Evolutionary conservation across 2,888 invertebrate species (phyloP).

Genomic region (Apodemia hepburni): DNA sequence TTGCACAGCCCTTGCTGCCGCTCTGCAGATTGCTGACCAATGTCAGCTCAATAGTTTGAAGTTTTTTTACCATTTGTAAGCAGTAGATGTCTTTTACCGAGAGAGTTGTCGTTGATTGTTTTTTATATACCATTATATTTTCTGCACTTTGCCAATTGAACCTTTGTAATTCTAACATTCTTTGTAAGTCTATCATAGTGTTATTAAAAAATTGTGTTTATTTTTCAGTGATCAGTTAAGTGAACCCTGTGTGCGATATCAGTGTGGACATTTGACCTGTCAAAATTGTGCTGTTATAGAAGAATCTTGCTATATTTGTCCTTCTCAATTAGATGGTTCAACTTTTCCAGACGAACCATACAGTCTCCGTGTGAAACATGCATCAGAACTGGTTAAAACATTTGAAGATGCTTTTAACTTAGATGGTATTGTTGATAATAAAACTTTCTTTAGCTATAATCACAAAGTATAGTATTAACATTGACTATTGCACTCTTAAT

Average conservation of each 20-base stretch:
- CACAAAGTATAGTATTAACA: no score
- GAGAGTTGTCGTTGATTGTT: no score
- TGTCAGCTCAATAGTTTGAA: no score
- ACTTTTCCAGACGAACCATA: slow-evolving; percentile 42
- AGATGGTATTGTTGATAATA: slow-evolving; percentile 45
- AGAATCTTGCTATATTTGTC: slow-evolving; percentile 48
- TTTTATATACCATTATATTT: no score
- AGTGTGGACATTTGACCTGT: slow-evolving; percentile 61
- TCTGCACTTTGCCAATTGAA: no score
- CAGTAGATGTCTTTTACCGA: no score
- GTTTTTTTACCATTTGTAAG: no score
- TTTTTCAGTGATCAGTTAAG: slow-evolving; percentile 50
- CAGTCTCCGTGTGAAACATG: slow-evolving; percentile 44
- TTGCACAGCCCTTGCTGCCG: no score
- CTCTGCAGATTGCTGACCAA: no score
- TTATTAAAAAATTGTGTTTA: slow-evolving; percentile 1
- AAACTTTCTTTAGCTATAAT: background rate
- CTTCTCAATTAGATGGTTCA: slow-evolving; percentile 38
- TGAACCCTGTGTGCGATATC: slow-evolving; percentile 46
- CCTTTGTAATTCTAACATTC: no score
- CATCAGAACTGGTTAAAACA: slow-evolving; percentile 40
- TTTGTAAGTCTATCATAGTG: no score
- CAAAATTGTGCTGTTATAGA: slow-evolving; percentile 43
- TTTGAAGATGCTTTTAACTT: slow-evolving; percentile 52
- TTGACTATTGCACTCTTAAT: no score